These are phyloP conservation scores for Tarsius wallacei DNA, from an alignment of 2,797 vertebrate genomes.

Conservation along the genomic window DNA sequence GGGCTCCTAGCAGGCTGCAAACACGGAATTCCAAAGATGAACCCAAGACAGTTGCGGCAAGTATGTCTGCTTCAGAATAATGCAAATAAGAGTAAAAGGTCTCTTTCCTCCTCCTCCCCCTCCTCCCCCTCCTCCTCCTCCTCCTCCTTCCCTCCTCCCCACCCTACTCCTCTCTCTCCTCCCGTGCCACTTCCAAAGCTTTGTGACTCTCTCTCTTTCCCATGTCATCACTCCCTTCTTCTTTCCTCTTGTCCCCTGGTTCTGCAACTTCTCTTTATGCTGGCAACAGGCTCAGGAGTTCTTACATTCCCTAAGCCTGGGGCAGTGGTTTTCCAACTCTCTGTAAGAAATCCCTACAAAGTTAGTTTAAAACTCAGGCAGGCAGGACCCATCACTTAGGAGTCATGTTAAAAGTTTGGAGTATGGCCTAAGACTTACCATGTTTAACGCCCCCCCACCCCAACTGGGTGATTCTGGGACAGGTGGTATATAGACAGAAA, in stretches of 20 bases:
- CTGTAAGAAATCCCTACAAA: slow-evolving; percentile 16
- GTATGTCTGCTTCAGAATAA: background rate
- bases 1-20: background rate
- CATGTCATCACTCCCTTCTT: background rate
- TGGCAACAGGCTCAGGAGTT: background rate
- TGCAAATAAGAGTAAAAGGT: slow-evolving; percentile 8
- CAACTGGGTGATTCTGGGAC: background rate
- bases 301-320: no score
- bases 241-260: background rate
- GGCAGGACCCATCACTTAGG: background rate
- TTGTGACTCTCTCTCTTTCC: background rate
- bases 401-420: background rate
- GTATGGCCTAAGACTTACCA: background rate
- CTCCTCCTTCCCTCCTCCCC: background rate
- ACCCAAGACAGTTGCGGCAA: background rate
- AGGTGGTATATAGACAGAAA: background rate
- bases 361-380: slow-evolving; percentile 6
- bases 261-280: background rate
- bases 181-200: background rate
- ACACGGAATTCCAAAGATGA: background rate
- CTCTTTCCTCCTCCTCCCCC: background rate
- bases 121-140: background rate
- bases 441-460: background rate
- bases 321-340: background rate
- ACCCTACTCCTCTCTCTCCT: background rate